A percentile compares a stretch with the other conserved stretches of the same genome.
These are phyloP conservation scores for Lates calcarifer DNA, from an alignment of 2,113 vertebrate genomes.

Conservation along the genomic window DNA sequence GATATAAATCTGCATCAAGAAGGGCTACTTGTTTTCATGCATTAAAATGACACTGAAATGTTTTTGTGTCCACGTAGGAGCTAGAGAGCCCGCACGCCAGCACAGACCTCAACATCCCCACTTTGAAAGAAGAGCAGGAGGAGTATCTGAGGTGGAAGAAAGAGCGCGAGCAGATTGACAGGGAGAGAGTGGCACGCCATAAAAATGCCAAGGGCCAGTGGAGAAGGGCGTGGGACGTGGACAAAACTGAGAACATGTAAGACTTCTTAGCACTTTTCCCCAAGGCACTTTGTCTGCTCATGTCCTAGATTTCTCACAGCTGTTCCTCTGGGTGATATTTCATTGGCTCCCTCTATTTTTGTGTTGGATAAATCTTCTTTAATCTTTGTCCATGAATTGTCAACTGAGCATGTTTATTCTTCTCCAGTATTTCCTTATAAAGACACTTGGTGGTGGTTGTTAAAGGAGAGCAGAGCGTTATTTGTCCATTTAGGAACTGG, in stretches of 20 bases:
- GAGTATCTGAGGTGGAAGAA: slow-evolving; percentile 95
- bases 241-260: slow-evolving; percentile 94
- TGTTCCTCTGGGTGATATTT: neutral
- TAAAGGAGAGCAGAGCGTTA: neutral
- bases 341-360: neutral
- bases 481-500: neutral
- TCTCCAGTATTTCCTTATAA: neutral
- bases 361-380: neutral
- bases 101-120: slow-evolving; percentile 82
- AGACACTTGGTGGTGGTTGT: neutral
- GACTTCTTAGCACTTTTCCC: slow-evolving; percentile 58
- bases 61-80: slow-evolving; percentile 71
- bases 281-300: slow-evolving; percentile 2
- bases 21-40: neutral
- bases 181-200: slow-evolving; percentile 92
- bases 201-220: slow-evolving; percentile 96
- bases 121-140: slow-evolving; percentile 84
- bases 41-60: neutral
- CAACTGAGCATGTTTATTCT: neutral
- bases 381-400: neutral
- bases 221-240: slow-evolving; percentile 96
- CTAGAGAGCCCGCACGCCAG: slow-evolving; percentile 65
- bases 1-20: neutral
- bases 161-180: slow-evolving; percentile 94
- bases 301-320: neutral